Base-by-base conservation (phyloP, 2,888 invertebrate species). In the Monoplex corrugatus region DNA sequence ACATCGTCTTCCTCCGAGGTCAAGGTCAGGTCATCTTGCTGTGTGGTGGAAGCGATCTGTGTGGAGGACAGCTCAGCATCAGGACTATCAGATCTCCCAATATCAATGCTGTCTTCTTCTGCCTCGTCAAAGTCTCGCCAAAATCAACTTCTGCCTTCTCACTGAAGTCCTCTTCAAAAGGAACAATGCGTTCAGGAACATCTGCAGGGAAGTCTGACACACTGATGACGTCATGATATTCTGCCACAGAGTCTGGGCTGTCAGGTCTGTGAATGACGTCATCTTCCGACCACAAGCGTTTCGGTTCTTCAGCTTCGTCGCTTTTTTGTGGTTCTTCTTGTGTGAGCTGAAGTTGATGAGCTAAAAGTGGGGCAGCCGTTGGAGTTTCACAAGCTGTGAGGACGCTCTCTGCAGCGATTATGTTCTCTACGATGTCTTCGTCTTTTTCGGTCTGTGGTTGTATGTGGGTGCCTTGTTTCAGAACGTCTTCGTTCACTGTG, bases 191-290 rank as follows among this genome's bases (percentile, higher is more conserved):
- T 35, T 45, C 19, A 32, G 13, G 43, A n/a, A 43, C 32, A 16
- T 83, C 23, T 44, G 13, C 44, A 35, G n/a, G 10, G 13, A 13
- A 43, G 0, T 83, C 44, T 8, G 23, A 3, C 28, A 83, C 10
- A 28, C 2, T 23, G 68, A 28, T 50, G 43, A 40, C n/a, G n/a
- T n/a, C 35, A 19, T 78, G 38, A 10, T 38, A 68, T n/a, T 68
- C 68, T 68, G 68, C n/a, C 68, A 68, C 68, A 63, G 83, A 83
- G 43, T 83, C 83, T 35, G 83, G 83, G 32, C 83, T 83, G n/a
- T 45, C 45, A 44, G 83, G 32, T 45, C 83, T 83, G 83, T 83
- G 45, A 5, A 45, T 40, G 43, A 83, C 38, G n/a, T 83, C 44
- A n/a, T 83, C 83, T 45, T 80, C 40, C 16, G 28, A 28, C n/a